Conservation (phyloP, 2,797 vertebrate species). For the Diceros bicornis region DNA sequence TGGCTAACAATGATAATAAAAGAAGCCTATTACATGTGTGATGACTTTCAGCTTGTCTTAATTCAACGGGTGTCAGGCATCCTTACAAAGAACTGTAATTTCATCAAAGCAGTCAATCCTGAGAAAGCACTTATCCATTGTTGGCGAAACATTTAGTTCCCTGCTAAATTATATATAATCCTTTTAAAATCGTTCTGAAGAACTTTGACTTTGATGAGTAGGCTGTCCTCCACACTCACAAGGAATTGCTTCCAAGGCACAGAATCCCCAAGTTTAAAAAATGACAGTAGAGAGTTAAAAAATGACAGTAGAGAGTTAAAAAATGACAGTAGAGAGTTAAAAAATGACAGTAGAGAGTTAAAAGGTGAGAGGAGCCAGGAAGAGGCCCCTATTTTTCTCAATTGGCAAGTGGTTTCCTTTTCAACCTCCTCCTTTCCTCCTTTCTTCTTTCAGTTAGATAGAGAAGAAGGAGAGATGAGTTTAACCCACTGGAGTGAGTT, state of each 20-base stretch:
- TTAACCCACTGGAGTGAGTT: not conserved
- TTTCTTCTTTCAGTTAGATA: not conserved
- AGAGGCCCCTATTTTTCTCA: not conserved
- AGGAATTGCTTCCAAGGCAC: constrained; percentile 28
- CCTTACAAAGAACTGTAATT: constrained; percentile 37
- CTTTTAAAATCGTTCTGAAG: constrained; percentile 2
- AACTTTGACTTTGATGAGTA: constrained; percentile 19
- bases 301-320: not conserved
- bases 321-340: not conserved
- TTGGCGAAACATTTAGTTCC: constrained; percentile 31
- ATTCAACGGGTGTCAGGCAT: constrained; percentile 9
- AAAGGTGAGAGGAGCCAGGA: not conserved
- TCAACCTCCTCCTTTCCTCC: not conserved
- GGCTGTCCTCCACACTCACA: not conserved
- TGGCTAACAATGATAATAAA: constrained; percentile 58
- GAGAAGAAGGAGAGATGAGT: not conserved
- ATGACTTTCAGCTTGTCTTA: constrained; percentile 44
- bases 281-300: not conserved
- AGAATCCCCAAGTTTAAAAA: not conserved
- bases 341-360: not conserved
- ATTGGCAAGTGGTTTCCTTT: not conserved
- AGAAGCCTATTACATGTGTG: not conserved
- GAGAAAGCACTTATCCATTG: not conserved
- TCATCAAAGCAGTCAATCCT: constrained; percentile 9
- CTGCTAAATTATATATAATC: constrained; percentile 28